Evolutionary conservation across 2,797 vertebrate species (phyloP).

Genomic region (Betta splendens): DNA sequence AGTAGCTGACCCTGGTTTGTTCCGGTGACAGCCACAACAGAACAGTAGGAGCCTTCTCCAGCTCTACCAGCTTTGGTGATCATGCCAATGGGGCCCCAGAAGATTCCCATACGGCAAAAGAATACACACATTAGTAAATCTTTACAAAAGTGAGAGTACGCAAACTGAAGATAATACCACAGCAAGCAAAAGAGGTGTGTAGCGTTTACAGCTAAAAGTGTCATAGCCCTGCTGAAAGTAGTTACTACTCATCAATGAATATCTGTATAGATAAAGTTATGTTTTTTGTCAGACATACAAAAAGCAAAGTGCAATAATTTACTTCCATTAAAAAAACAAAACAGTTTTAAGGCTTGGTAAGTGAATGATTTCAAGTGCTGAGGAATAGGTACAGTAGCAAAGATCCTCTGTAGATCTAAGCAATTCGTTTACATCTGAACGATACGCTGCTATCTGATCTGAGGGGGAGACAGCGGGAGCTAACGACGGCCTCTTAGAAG

Average conservation of each 20-base stretch:
- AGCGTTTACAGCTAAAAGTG: not conserved
- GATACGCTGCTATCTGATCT: constrained; percentile 12
- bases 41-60: constrained; percentile 48
- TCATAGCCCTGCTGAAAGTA: constrained; percentile 29
- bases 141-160: not conserved
- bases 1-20: constrained; percentile 51
- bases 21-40: constrained; percentile 45
- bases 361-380: constrained; percentile 56
- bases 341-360: constrained; percentile 48
- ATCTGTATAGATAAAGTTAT: constrained; percentile 25
- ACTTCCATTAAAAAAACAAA: constrained; percentile 20
- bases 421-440: constrained; percentile 7
- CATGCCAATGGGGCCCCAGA: constrained; percentile 4
- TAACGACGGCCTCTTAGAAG: constrained; percentile 46
- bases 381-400: constrained; percentile 27
- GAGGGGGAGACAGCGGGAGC: not conserved
- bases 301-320: constrained; percentile 46
- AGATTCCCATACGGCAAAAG: constrained; percentile 26
- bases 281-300: constrained; percentile 14
- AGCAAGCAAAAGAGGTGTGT: constrained; percentile 3
- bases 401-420: constrained; percentile 10
- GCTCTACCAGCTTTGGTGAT: constrained; percentile 32
- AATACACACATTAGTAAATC: not conserved
- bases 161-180: constrained; percentile 3
- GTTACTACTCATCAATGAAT: constrained; percentile 35